Conservation (phyloP, 2,113 vertebrate genomes). For the Chloropsis hardwickii region DNA sequence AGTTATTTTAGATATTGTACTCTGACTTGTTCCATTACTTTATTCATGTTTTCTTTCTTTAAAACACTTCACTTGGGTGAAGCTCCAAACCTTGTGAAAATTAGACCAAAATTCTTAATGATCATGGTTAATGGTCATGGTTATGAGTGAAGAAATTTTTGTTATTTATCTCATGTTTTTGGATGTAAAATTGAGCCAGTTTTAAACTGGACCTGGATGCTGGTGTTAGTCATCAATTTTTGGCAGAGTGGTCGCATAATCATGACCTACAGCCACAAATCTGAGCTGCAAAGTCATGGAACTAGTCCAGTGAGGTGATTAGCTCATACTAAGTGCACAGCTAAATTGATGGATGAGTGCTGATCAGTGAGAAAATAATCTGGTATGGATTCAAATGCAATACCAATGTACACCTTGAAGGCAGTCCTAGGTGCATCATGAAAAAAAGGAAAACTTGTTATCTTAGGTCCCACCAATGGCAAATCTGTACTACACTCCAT, state of each 20-base stretch:
- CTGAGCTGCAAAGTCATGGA: background rate
- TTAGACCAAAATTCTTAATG: background rate
- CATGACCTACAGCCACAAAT: background rate
- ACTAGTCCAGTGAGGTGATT: background rate
- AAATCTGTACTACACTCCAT: background rate
- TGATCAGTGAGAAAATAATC: background rate
- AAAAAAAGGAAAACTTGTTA: background rate
- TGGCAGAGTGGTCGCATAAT: background rate
- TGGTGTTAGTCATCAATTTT: background rate
- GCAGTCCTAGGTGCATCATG: background rate
- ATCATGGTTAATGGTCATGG: background rate
- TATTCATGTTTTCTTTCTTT: background rate
- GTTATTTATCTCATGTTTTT: background rate
- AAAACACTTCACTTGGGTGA: background rate
- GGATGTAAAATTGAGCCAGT: rapidly evolving
- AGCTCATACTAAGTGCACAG: background rate
- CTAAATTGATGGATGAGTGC: background rate
- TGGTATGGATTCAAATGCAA: background rate
- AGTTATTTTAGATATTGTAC: background rate
- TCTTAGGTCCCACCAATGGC: background rate
- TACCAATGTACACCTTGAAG: background rate
- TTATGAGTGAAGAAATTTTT: background rate
- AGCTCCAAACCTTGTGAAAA: background rate
- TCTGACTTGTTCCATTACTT: background rate
- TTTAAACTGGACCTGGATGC: background rate